phyloP scores from a whole-genome alignment of 2,797 vertebrate genomes.

The Pseudomugil gertrudae region DNA sequence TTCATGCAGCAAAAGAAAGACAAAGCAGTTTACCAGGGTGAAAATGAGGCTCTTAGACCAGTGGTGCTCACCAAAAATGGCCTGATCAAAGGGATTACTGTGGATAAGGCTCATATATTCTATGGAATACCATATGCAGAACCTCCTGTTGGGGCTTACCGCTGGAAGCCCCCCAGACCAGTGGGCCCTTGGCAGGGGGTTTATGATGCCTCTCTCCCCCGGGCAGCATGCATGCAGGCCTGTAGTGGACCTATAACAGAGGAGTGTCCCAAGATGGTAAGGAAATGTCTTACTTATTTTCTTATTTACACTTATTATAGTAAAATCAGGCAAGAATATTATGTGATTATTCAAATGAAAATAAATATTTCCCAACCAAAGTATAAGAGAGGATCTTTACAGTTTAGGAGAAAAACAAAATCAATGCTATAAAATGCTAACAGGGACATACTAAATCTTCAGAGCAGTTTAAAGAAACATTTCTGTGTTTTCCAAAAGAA shows the following conservation, averaged over 20 bases:
- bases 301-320: neutral
- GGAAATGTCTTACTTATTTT: slow-evolving; percentile 5
- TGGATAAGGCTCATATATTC: slow-evolving; percentile 79
- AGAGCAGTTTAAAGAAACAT: too few relatives aligned
- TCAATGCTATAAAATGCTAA: neutral
- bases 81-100: slow-evolving; percentile 63
- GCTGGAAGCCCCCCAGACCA: slow-evolving; percentile 79
- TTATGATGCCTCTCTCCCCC: slow-evolving; percentile 78
- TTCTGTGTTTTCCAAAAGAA: too few relatives aligned
- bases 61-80: slow-evolving; percentile 76
- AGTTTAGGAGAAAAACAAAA: too few relatives aligned
- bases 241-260: slow-evolving; percentile 65
- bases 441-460: neutral
- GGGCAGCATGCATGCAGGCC: slow-evolving; percentile 78
- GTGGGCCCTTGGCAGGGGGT: slow-evolving; percentile 70
- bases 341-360: neutral
- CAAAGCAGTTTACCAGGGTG: slow-evolving; percentile 22
- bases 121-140: slow-evolving; percentile 81
- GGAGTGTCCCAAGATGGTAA: slow-evolving; percentile 76
- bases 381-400: neutral
- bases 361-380: neutral
- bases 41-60: slow-evolving; percentile 52
- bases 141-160: slow-evolving; percentile 76
- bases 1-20: slow-evolving; percentile 34
- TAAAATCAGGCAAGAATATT: neutral